Conservation (phyloP, 2,113 vertebrate genomes). For the Pipra filicauda region DNA sequence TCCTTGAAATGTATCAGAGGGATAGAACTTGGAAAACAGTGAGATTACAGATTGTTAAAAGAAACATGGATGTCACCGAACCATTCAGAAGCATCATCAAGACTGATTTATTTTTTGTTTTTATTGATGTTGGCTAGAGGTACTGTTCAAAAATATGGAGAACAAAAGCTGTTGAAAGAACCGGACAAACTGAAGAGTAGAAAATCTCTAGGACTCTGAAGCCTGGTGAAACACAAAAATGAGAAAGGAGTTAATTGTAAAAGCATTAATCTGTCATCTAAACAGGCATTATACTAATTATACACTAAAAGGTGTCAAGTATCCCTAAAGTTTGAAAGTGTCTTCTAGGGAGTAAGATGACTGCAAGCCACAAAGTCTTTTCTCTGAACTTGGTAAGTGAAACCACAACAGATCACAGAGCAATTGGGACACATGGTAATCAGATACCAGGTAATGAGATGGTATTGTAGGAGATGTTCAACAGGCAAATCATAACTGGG, state of each 20-base stretch:
- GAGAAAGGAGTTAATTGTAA: background rate
- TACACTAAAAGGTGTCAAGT: background rate
- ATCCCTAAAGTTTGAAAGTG: background rate
- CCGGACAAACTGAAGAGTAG: background rate
- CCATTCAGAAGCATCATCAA: background rate
- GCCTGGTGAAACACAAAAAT: background rate
- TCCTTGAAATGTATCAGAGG: background rate
- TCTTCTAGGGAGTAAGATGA: background rate
- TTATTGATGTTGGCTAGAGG: background rate
- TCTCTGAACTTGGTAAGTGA: background rate
- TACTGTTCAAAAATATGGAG: background rate
- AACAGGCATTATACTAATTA: background rate
- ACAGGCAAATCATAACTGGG: background rate
- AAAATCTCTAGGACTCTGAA: background rate
- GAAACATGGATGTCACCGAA: background rate
- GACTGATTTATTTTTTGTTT: background rate
- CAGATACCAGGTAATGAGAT: background rate
- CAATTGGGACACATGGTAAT: background rate
- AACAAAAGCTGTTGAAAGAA: background rate
- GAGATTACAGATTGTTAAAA: background rate
- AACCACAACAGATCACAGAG: background rate
- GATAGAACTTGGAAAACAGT: background rate
- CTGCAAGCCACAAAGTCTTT: background rate
- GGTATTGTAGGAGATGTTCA: background rate
- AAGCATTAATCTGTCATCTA: background rate